Percentiles rank a stretch among this genome's conserved stretches.
Conservation (phyloP, 2,113 vertebrate species). For the Merops nubicus region DNA sequence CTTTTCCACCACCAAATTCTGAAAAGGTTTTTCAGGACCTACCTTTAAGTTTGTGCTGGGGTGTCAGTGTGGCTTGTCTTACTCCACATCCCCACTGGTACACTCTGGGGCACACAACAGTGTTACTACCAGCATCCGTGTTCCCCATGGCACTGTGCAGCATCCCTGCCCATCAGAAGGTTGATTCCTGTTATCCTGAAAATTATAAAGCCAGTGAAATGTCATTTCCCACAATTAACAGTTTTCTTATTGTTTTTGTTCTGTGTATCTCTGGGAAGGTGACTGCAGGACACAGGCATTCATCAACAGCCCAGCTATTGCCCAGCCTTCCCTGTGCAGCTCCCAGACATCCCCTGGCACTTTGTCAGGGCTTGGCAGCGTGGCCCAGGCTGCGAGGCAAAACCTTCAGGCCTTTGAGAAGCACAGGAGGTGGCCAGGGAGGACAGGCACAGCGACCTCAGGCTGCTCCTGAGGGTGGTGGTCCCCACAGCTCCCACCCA, state of each 20-base stretch:
- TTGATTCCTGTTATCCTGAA: background rate
- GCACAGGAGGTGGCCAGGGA: accelerated
- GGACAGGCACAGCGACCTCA: accelerated
- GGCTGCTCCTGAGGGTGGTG: background rate
- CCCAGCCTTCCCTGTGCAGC: background rate
- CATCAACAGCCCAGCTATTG: background rate
- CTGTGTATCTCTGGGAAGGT: background rate
- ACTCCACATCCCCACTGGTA: background rate
- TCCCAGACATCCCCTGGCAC: background rate
- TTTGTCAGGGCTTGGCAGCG: background rate
- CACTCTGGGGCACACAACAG: background rate
- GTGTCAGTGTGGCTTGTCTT: background rate
- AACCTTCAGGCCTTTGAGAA: background rate
- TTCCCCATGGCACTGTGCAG: background rate
- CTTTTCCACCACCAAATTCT: background rate
- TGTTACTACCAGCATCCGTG: accelerated
- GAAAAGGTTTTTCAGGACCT: background rate
- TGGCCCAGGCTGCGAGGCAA: background rate
- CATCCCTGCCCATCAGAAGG: background rate
- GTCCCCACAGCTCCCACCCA: background rate
- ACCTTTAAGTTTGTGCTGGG: background rate
- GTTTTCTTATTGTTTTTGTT: background rate
- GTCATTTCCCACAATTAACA: background rate
- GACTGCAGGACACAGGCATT: background rate
- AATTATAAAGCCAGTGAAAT: background rate